Percentiles rank a stretch among this genome's conserved stretches.
phyloP scores from a whole-genome alignment of 2,113 vertebrate genomes.

The Chrysemys picta region DNA sequence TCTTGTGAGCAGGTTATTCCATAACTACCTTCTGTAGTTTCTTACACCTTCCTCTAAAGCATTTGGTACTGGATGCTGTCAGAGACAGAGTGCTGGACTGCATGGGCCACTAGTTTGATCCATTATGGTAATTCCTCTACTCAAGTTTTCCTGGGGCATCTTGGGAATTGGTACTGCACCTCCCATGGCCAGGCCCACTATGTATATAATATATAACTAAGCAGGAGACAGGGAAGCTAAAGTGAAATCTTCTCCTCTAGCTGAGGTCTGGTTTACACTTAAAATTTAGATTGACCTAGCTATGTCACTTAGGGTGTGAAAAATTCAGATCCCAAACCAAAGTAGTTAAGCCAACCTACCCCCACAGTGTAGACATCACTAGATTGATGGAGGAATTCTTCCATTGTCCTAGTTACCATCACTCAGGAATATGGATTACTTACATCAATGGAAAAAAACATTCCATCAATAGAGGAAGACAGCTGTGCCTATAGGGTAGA shows the following conservation, averaged over 20 bases:
- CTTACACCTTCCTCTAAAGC: neutral
- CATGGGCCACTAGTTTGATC: neutral
- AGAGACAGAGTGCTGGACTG: accelerated
- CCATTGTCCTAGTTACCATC: neutral
- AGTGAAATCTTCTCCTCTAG: neutral
- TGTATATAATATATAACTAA: neutral
- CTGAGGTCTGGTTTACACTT: neutral
- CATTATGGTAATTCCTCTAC: neutral
- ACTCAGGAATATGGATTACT: neutral
- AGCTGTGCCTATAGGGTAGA: neutral
- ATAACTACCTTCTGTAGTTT: neutral
- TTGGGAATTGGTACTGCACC: neutral
- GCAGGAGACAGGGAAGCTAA: neutral
- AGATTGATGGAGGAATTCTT: neutral
- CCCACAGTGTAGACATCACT: neutral
- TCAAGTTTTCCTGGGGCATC: neutral
- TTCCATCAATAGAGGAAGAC: too few relatives aligned
- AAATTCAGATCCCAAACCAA: neutral
- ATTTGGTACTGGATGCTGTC: neutral
- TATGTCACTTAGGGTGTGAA: neutral
- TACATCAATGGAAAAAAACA: neutral
- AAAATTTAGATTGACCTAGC: neutral
- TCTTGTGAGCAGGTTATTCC: neutral
- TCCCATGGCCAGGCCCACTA: neutral
- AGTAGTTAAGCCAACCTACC: neutral